Base-by-base conservation (phyloP, 2,113 vertebrate species). In the Nesoenas mayeri region DNA sequence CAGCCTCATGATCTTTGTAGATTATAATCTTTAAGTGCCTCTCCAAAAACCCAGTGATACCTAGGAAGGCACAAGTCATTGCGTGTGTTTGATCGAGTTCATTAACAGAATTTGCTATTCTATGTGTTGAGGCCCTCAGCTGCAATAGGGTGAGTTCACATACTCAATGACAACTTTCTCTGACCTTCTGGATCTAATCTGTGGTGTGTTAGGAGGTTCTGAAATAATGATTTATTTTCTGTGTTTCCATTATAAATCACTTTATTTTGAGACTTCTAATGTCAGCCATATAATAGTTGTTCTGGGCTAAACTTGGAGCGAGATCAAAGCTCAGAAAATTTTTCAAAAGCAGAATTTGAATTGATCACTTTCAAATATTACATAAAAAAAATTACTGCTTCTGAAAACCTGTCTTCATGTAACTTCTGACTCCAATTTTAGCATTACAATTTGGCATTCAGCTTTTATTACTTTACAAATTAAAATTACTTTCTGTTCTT, bases 161-260 rank as follows among this genome's bases (percentile, higher is more conserved):
- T 62, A 91, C 74, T 87, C 79, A 78, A 2, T 89, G 96, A 94
- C 92, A 96, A 31, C 85, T 96, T 94, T 77, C 89, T 91, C 90
- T 96, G 77, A 82, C 91, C 92, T 97, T 97, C 97, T 97, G 93
- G 94, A 93, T 98, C 78, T 97, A 95, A 97, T 97, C 95, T 97
- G 89, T 89, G 72, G 78, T 94, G 72, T 69, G 50, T 94, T 93
- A 91, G 93, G 79, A 96, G 91, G 92, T 96, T 97, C 92, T 96
- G 86, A 90, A 96, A 86, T 40, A 84, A 66, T 97, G 96, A 97
- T 97, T 97, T 98, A 95, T 97, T 97, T 97, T 94, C 85, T 95
- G 53, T 96, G 78, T 97, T 97, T 94, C 93, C 94, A 28, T 96
- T 96, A 93, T 93, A 97, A 96, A 96, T 95, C 64, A 84, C 89